Evolutionary conservation across 2,113 vertebrate species (phyloP).

Genomic region (Phyllostomus discolor): DNA sequence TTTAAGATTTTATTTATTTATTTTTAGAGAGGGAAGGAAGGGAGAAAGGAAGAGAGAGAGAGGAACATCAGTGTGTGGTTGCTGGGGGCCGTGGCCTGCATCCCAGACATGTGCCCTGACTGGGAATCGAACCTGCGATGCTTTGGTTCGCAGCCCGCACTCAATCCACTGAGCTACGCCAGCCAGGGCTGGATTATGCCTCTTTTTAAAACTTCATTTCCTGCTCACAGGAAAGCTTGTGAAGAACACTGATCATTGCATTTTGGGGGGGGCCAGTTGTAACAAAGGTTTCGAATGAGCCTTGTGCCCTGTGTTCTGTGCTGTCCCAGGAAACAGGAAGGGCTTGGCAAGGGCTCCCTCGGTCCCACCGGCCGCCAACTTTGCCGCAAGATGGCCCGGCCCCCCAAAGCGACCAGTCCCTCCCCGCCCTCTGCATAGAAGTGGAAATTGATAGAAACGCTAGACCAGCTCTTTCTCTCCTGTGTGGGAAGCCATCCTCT

Average conservation of each 20-base stretch:
- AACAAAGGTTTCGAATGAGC: neutral
- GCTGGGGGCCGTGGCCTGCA: too few relatives aligned
- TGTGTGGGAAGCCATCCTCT: rapidly evolving
- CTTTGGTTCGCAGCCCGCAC: too few relatives aligned
- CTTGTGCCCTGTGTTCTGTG: too few relatives aligned
- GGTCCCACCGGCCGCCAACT: rapidly evolving
- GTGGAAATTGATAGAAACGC: too few relatives aligned
- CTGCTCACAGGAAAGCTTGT: neutral
- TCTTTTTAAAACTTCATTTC: neutral
- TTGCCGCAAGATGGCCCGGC: rapidly evolving
- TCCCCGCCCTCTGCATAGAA: neutral
- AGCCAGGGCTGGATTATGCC: too few relatives aligned
- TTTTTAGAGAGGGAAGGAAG: too few relatives aligned
- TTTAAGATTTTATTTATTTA: too few relatives aligned
- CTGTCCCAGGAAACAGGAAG: neutral
- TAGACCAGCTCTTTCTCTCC: neutral
- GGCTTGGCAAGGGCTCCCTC: neutral
- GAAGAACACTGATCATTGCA: neutral
- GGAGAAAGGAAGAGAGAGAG: too few relatives aligned
- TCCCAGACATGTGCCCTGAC: too few relatives aligned
- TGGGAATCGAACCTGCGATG: too few relatives aligned
- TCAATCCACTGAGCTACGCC: too few relatives aligned
- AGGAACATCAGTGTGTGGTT: too few relatives aligned
- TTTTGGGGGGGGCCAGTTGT: neutral
- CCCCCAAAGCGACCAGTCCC: rapidly evolving